phyloP scores from a whole-genome alignment of 2,797 vertebrate species.

The Zalophus californianus region DNA sequence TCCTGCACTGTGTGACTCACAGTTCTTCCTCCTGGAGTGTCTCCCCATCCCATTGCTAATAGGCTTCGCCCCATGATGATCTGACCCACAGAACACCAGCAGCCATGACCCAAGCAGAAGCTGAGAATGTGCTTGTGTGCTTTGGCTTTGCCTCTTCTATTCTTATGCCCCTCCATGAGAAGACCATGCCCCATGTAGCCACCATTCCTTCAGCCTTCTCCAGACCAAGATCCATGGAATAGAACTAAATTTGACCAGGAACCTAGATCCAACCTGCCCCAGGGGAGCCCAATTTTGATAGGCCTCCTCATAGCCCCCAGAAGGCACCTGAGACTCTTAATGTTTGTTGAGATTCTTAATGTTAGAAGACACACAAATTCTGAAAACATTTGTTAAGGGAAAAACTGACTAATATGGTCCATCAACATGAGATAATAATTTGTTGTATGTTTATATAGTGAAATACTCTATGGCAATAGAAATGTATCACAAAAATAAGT shows the following conservation, averaged over 20 bases:
- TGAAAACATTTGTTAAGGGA: neutral
- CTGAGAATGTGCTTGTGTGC: neutral
- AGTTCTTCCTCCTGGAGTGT: neutral
- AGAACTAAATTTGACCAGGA: too few relatives aligned
- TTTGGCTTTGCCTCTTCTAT: neutral
- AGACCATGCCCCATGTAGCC: neutral
- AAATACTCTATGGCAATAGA: neutral
- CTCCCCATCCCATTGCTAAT: too few relatives aligned
- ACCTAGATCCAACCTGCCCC: neutral
- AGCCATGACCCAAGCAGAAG: neutral
- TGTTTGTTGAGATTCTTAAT: neutral
- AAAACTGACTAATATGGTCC: neutral
- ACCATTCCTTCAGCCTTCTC: neutral
- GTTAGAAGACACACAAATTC: neutral
- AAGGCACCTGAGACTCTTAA: neutral
- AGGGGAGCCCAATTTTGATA: neutral
- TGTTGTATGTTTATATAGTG: neutral
- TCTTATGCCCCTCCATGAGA: too few relatives aligned
- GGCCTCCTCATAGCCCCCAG: neutral
- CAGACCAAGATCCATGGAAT: neutral
- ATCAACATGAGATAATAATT: neutral
- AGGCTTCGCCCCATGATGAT: neutral
- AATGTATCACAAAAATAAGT: neutral
- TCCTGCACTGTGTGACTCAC: neutral
- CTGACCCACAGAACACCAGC: neutral